These are phyloP conservation scores for Rhinogobio ventralis DNA, from an alignment of 2,797 vertebrate genomes.

Conservation along the genomic window DNA sequence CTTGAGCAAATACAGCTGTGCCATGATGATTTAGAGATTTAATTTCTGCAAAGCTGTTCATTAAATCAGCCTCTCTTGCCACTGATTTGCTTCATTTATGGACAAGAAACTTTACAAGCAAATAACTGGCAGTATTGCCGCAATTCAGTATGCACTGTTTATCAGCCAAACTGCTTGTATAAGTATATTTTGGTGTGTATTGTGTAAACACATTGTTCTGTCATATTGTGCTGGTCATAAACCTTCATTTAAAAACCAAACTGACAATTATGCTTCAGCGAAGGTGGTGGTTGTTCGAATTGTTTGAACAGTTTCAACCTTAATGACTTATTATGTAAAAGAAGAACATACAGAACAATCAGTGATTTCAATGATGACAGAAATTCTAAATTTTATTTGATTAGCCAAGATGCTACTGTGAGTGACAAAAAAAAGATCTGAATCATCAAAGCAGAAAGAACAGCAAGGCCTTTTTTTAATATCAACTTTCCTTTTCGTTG, in stretches of 20 bases:
- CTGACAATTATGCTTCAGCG: background rate
- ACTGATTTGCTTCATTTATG: background rate
- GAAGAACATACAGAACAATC: background rate
- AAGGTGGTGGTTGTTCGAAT: background rate
- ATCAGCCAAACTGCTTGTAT: background rate
- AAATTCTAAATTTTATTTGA: conserved; percentile 1
- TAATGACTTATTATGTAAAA: background rate
- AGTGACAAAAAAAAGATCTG: background rate
- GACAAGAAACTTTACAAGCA: background rate
- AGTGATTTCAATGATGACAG: background rate
- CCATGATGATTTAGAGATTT: background rate
- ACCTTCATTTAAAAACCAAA: conserved; percentile 27
- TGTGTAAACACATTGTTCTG: background rate
- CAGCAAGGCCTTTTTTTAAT: background rate
- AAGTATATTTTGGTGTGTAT: background rate
- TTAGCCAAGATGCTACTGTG: background rate
- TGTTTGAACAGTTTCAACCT: conserved; percentile 16
- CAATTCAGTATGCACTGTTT: background rate
- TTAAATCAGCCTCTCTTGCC: too few relatives aligned
- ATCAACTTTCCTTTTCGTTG: conserved; percentile 1
- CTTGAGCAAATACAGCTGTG: conserved; percentile 7
- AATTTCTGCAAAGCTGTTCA: background rate
- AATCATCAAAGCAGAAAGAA: background rate
- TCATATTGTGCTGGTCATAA: conserved; percentile 17
- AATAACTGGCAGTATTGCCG: background rate